Conservation (phyloP, 2,113 vertebrate species). For the Nibea coibor region DNA sequence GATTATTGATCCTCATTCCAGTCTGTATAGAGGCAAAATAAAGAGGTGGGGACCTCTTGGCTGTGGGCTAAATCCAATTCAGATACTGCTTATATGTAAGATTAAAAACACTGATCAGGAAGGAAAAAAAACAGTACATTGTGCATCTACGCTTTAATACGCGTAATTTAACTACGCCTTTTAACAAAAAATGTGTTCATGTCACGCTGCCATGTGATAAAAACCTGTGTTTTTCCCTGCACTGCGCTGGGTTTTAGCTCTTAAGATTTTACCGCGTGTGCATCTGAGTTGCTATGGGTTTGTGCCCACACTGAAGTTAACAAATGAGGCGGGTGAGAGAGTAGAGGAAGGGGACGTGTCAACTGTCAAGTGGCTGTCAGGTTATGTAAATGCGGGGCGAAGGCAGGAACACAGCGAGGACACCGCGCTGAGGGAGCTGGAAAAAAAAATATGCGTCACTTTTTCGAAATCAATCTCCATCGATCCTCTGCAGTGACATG, state of each 20-base stretch:
- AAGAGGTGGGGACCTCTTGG: not conserved
- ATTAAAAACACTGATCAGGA: not conserved
- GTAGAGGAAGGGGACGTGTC: constrained; percentile 54
- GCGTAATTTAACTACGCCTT: too few species aligned
- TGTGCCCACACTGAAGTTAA: constrained; percentile 38
- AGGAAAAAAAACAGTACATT: not conserved
- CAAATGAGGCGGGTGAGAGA: constrained; percentile 36
- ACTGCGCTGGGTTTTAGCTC: not conserved
- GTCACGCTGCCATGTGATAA: not conserved
- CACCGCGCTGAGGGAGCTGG: constrained; percentile 61
- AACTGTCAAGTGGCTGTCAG: constrained; percentile 69
- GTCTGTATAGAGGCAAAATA: not conserved
- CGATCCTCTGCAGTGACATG: constrained; percentile 62
- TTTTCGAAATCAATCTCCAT: constrained; percentile 74
- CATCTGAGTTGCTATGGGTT: not conserved
- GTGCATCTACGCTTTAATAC: not conserved
- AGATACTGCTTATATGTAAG: not conserved
- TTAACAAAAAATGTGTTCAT: not conserved
- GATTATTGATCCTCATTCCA: constrained; percentile 17
- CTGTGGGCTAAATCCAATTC: constrained; percentile 2
- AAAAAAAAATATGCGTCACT: constrained; percentile 71
- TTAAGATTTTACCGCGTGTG: not conserved
- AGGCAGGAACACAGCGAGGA: constrained; percentile 68
- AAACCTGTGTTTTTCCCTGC: not conserved
- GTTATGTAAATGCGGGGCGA: constrained; percentile 72